Conservation (phyloP, 2,113 vertebrate genomes). For the Nycticebus coucang region DNA sequence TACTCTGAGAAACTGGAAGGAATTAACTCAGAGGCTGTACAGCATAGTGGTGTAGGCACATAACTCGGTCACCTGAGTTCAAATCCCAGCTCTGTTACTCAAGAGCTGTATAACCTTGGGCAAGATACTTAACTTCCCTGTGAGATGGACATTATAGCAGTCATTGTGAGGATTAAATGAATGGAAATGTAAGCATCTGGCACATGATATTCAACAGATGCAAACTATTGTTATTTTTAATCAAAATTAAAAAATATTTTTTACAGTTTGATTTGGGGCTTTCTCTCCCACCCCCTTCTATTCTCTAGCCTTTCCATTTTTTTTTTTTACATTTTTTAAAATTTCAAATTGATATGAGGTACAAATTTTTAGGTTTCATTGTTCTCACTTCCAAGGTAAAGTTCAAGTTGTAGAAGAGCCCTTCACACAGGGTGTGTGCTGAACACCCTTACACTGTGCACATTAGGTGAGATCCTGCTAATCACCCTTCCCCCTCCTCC, state of each 20-base stretch:
- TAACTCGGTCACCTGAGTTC: neutral
- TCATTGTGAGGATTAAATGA: neutral
- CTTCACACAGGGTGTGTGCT: no score
- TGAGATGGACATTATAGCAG: neutral
- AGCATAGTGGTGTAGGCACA: neutral
- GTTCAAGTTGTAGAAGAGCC: no score
- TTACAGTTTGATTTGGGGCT: neutral
- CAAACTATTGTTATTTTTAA: neutral
- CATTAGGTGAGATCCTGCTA: no score
- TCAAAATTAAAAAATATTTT: neutral
- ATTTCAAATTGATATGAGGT: no score
- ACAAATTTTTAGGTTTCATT: no score
- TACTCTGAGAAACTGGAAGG: neutral
- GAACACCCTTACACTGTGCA: no score
- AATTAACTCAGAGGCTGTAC: neutral
- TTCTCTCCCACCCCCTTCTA: neutral
- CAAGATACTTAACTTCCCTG: neutral
- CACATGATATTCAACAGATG: neutral
- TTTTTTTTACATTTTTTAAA: no score
- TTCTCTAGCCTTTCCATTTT: neutral
- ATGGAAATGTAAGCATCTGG: neutral
- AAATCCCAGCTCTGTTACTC: neutral
- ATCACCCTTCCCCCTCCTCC: no score
- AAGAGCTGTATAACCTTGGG: no score
- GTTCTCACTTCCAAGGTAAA: no score